Evolutionary conservation across 2,797 vertebrate species (phyloP).

Genomic region (Lutra lutra): DNA sequence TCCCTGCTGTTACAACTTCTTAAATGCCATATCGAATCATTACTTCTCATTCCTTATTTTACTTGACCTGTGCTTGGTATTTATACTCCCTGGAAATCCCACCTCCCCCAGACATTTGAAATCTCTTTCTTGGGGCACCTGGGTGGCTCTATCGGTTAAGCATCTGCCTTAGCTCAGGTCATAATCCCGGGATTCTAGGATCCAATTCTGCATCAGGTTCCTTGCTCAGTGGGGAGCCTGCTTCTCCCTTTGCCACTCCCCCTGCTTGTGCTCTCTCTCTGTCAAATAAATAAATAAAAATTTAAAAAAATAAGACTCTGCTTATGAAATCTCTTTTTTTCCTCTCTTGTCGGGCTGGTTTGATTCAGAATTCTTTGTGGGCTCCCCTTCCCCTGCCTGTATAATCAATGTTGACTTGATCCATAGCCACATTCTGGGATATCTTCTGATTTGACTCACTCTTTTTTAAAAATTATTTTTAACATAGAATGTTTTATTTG

Average conservation of each 20-base stretch:
- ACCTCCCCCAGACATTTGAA: rapidly evolving
- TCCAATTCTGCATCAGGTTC: too few relatives aligned
- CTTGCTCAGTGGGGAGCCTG: too few relatives aligned
- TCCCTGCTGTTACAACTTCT: background rate
- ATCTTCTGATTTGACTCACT: background rate
- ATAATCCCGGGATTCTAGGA: too few relatives aligned
- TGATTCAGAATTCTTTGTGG: background rate
- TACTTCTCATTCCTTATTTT: background rate
- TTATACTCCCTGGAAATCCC: background rate
- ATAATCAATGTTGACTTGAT: background rate
- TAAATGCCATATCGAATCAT: background rate
- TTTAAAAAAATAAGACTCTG: too few relatives aligned
- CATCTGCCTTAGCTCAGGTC: too few relatives aligned
- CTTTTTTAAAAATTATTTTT: too few relatives aligned
- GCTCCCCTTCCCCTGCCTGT: background rate
- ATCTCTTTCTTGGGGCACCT: background rate
- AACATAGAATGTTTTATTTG: too few relatives aligned
- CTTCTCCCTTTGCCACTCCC: too few relatives aligned
- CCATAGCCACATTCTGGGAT: background rate
- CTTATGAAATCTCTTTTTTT: background rate
- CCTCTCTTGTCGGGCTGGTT: background rate
- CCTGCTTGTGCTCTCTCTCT: too few relatives aligned
- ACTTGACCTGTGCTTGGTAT: background rate
- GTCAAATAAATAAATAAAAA: too few relatives aligned
- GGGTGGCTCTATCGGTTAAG: too few relatives aligned